Percentiles rank a stretch among this genome's conserved stretches.
Evolutionary conservation across 1,140 invertebrate genomes (phyloP).

Genomic region (Conopomorpha cramerella): DNA sequence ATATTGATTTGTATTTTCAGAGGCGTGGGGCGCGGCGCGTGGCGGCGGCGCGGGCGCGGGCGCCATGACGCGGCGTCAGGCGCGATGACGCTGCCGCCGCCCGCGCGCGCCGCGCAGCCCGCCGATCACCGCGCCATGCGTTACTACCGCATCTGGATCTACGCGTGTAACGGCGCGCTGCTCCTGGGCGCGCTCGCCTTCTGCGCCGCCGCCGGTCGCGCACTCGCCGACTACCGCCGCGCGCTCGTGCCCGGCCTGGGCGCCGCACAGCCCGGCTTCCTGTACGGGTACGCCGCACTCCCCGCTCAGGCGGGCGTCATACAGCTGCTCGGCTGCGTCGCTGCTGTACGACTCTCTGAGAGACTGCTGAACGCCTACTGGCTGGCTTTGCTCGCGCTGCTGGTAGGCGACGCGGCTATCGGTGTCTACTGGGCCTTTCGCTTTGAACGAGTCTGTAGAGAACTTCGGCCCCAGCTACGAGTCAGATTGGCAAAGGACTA

Average conservation of each 20-base stretch:
- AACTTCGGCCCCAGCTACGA: constrained; percentile 70
- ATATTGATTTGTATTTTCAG: constrained; percentile 16
- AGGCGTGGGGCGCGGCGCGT: constrained; percentile 53
- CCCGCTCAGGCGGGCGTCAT: constrained; percentile 72
- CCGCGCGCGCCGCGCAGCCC: constrained; percentile 27
- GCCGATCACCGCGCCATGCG: constrained; percentile 50
- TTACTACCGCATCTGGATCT: constrained; percentile 92
- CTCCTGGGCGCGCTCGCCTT: constrained; percentile 81
- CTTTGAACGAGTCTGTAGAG: constrained; percentile 74
- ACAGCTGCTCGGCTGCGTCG: constrained; percentile 78
- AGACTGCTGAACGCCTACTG: constrained; percentile 83
- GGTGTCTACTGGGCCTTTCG: constrained; percentile 87
- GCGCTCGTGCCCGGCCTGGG: constrained; percentile 73
- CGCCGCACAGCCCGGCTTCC: constrained; percentile 76
- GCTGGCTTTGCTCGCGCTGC: constrained; percentile 77
- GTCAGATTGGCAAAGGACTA: constrained; percentile 67
- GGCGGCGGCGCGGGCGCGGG: constrained; percentile 53
- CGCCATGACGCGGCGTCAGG: constrained; percentile 45
- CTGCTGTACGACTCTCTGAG: constrained; percentile 78
- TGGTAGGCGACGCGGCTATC: constrained; percentile 82
- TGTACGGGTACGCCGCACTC: constrained; percentile 83
- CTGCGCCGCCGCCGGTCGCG: constrained; percentile 73
- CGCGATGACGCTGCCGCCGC: constrained; percentile 53
- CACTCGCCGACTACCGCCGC: constrained; percentile 72
- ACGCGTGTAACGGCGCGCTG: constrained; percentile 87